Evolutionary conservation across 2,888 invertebrate species (phyloP).

Genomic region (Lasioglossum vierecki): DNA sequence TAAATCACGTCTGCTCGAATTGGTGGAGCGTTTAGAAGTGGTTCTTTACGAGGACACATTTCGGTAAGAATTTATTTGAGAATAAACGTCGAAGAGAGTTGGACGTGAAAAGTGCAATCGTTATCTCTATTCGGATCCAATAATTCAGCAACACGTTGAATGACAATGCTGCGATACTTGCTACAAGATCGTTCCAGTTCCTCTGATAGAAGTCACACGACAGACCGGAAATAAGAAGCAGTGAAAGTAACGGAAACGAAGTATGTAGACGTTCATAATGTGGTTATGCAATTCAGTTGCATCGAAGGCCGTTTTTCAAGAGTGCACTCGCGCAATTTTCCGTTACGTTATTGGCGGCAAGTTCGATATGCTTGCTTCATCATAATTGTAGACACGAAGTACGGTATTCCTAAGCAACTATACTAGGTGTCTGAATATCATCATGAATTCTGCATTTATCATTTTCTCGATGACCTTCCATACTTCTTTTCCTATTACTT

Average conservation of each 20-base stretch:
- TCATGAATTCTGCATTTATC: background rate
- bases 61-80: background rate
- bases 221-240: slow-evolving; percentile 13
- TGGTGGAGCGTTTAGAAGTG: too few species aligned
- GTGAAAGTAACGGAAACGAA: slow-evolving; percentile 20
- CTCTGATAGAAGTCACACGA: background rate
- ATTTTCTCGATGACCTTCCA: background rate
- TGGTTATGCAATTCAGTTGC: slow-evolving; percentile 14
- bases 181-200: background rate
- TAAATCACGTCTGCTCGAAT: too few species aligned
- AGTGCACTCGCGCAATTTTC: background rate
- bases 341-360: background rate
- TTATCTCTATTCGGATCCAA: background rate
- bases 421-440: background rate
- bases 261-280: background rate
- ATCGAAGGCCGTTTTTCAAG: background rate
- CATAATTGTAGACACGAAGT: background rate
- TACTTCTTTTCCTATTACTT: background rate
- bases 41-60: background rate
- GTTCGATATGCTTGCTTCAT: background rate
- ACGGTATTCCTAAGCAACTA: background rate
- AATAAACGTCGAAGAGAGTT: background rate
- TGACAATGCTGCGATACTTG: background rate
- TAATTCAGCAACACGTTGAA: background rate
- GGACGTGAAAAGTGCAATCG: background rate